Evolutionary conservation across 30 jellyfish, hydroid and myxozoan genomes (phyloP).

Genomic region (Rhopilema esculentum): DNA sequence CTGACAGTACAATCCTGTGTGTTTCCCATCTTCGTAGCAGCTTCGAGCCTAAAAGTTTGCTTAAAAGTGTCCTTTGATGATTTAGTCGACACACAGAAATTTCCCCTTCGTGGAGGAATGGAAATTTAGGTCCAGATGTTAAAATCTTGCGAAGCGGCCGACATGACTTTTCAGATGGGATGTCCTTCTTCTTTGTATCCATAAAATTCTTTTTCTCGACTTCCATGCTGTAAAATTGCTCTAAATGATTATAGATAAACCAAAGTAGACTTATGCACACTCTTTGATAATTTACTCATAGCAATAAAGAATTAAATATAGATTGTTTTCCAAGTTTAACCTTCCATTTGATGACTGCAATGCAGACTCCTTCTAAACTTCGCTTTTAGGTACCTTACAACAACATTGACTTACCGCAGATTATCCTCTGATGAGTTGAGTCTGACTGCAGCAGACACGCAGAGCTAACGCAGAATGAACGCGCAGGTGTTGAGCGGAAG

Average conservation of each 20-base stretch:
- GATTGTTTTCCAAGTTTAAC: background rate
- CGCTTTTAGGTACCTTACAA: background rate
- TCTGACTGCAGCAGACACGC: background rate
- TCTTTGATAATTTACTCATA: background rate
- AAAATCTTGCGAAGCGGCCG: constrained; percentile 30
- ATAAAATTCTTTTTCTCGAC: background rate
- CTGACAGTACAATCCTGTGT: constrained; percentile 73
- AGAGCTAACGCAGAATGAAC: background rate
- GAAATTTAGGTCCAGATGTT: constrained; percentile 52
- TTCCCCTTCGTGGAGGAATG: constrained; percentile 78
- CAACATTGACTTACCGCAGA: background rate
- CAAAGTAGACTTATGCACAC: background rate
- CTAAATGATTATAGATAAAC: background rate
- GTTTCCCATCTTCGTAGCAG: constrained; percentile 84
- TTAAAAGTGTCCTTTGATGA: constrained; percentile 66
- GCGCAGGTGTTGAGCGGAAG: background rate
- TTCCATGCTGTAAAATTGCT: constrained; percentile 4
- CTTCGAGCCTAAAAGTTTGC: constrained; percentile 71
- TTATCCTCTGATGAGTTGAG: background rate
- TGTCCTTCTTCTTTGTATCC: constrained; percentile 63
- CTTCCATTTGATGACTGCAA: background rate
- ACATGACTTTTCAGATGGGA: constrained; percentile 21
- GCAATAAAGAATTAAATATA: background rate
- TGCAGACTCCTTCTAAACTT: background rate
- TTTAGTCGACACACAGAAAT: constrained; percentile 73